Base-by-base conservation (phyloP, 2,888 invertebrate genomes). In the Diploptera punctata region DNA sequence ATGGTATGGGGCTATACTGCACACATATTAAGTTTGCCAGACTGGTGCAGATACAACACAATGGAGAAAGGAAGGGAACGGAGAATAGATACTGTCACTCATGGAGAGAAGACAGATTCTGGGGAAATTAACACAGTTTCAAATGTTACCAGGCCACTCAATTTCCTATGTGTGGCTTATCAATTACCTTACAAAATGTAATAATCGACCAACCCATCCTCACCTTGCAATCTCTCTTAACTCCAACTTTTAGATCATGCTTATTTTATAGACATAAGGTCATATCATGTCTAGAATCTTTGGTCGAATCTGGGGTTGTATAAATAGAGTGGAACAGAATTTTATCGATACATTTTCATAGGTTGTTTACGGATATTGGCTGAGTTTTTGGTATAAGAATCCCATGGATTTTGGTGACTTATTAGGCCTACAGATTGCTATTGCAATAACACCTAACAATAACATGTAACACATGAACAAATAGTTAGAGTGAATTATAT, bases 41-140 rank as follows among this genome's bases (percentile, higher is more conserved):
- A 10, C 52, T 2, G 24, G 52, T 52, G 18, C 19, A 60, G 33
- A 16, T 31, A 60, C 26, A 61, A 9, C 61, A 61, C 61, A 61
- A 61, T 33, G 31, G 16, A 13, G 3, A n/a, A 13, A 54, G 3
- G 24, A 13, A 26, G 54, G 24, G 54, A 54, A 54, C 24, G 26
- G 52, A 24, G 24, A 47, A 47, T 24, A 65, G 65, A 65, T 65
- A 65, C 26, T 65, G 65, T 44, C 44, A 65, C 65, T 65, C 65
- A 62, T 62, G 33, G 38, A 62, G 62, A 38, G 10, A 21, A 65
- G 44, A 29, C 65, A n/a, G 65, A 26, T 65, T 65, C 44, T 65
- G 44, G 44, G 65, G 65, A 65, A 65, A 65, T 65, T 24, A 65
- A 44, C 65, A 47, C 68, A 38, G 68, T 49, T 67, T 31, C 47